These are phyloP conservation scores for Apamea crenata DNA, from an alignment of 2,888 invertebrate genomes.

Conservation along the genomic window DNA sequence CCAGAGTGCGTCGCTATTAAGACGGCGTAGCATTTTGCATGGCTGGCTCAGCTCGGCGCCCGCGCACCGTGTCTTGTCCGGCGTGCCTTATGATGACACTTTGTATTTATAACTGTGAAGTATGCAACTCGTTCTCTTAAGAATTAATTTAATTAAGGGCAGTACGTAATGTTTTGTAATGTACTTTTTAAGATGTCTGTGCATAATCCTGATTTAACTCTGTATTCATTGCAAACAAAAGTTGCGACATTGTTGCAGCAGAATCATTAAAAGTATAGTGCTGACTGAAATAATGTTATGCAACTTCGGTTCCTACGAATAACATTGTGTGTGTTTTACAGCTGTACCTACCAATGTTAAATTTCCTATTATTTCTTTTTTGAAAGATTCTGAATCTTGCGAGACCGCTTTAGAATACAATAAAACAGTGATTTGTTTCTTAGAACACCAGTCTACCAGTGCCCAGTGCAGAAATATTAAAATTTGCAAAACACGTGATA, in stretches of 20 bases:
- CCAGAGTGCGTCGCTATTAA: conserved; percentile 69
- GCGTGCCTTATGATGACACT: conserved; percentile 68
- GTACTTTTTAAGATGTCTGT: conserved; percentile 10
- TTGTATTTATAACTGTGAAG: conserved; percentile 71
- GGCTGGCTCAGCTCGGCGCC: conserved; percentile 61
- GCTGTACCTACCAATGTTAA: neutral
- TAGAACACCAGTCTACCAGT: conserved; percentile 18
- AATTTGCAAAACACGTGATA: conserved; percentile 47
- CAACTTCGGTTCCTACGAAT: neutral
- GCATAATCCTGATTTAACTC: neutral
- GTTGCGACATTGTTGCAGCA: neutral
- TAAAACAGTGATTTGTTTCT: conserved; percentile 32
- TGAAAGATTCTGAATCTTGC: neutral
- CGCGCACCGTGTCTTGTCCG: conserved; percentile 60
- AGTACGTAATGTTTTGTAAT: conserved; percentile 29
- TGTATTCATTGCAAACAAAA: neutral
- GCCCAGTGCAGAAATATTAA: conserved; percentile 35
- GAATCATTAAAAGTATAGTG: neutral
- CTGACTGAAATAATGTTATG: neutral
- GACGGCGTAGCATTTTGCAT: conserved; percentile 74
- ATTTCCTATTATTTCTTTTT: neutral
- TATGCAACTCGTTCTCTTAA: conserved; percentile 42
- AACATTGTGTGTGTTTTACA: neutral
- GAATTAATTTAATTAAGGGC: conserved; percentile 42
- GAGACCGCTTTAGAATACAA: neutral